phyloP scores from a whole-genome alignment of 2,113 vertebrate species.

The Microtus ochrogaster region DNA sequence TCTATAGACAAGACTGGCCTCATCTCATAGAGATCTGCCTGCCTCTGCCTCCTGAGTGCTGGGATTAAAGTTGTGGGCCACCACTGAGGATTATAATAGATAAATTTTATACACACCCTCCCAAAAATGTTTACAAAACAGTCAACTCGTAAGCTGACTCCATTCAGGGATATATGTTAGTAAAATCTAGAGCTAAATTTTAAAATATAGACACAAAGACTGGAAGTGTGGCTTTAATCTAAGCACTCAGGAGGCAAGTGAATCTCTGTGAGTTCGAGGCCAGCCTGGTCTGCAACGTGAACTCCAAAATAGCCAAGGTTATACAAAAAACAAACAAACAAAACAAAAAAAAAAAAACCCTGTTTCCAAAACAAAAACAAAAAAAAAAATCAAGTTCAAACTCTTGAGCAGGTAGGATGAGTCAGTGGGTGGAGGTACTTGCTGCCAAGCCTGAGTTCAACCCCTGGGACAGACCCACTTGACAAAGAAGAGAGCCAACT shows the following conservation, averaged over 20 bases:
- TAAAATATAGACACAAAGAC: neutral
- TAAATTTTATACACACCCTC: neutral
- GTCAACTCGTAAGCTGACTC: neutral
- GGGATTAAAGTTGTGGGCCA: neutral
- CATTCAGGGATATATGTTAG: neutral
- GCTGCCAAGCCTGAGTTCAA: neutral
- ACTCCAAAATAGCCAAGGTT: too few relatives aligned
- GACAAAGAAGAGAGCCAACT: neutral
- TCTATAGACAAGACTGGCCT: neutral
- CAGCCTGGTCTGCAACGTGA: too few relatives aligned
- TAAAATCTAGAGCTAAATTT: neutral
- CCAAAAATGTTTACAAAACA: neutral
- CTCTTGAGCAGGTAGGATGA: neutral
- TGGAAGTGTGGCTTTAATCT: neutral
- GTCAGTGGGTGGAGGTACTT: neutral
- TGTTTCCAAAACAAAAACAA: too few relatives aligned
- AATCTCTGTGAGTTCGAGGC: too few relatives aligned
- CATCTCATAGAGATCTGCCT: neutral
- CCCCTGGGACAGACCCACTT: neutral
- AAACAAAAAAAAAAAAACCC: too few relatives aligned
- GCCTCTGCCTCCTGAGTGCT: neutral
- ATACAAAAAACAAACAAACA: too few relatives aligned
- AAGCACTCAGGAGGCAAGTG: too few relatives aligned
- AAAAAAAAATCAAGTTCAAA: neutral
- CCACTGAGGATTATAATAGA: neutral